These are phyloP conservation scores for Xestia ashworthii DNA, from an alignment of 2,888 invertebrate species.

Conservation along the genomic window DNA sequence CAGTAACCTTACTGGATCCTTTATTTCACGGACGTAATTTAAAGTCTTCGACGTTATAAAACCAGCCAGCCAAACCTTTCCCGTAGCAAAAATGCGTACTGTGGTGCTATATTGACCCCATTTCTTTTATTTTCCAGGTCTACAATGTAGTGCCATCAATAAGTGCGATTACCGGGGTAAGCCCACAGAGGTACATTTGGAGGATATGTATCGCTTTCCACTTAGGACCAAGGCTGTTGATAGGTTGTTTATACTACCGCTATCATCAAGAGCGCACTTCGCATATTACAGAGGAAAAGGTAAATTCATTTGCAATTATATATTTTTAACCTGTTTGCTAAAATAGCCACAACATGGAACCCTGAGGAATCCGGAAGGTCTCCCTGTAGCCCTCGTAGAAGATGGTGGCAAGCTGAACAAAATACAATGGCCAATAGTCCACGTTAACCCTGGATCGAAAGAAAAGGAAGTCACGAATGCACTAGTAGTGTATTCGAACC, in stretches of 20 bases:
- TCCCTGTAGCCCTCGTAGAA: not conserved
- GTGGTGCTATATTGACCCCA: not conserved
- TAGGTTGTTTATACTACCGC: slow-evolving; percentile 96
- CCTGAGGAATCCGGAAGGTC: not conserved
- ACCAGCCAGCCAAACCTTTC: not conserved
- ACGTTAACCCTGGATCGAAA: not conserved
- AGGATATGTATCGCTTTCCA: slow-evolving; percentile 97
- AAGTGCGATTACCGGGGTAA: slow-evolving; percentile 98
- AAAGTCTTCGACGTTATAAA: not conserved
- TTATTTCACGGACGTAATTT: not conserved
- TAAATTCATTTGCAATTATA: slow-evolving; percentile 61
- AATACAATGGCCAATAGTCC: not conserved
- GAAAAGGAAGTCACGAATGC: not conserved
- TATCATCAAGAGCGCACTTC: slow-evolving; percentile 94
- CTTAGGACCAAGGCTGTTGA: slow-evolving; percentile 96
- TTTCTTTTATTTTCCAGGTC: slow-evolving; percentile 91
- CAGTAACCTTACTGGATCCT: not conserved
- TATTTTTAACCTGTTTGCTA: not conserved
- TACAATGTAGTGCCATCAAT: slow-evolving; percentile 98
- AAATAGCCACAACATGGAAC: not conserved
- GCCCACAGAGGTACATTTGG: slow-evolving; percentile 98
- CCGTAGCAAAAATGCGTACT: not conserved
- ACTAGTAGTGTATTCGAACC: not conserved
- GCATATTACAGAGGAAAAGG: slow-evolving; percentile 89
- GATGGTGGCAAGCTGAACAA: not conserved